Conservation (phyloP, 2,113 vertebrate genomes). For the Podarcis raffonei region DNA sequence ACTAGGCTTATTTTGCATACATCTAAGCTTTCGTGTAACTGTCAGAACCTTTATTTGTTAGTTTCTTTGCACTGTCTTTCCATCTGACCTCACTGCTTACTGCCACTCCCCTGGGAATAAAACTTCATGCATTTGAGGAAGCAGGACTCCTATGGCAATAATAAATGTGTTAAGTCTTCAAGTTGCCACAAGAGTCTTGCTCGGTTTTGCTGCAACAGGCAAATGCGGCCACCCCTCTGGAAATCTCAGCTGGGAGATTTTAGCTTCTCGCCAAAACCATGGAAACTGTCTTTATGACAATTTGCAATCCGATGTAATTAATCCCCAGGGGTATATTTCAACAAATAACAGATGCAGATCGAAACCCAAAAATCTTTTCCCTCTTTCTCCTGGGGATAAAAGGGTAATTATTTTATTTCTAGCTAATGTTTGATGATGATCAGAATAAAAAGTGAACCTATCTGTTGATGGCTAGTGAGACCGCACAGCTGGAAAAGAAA, state of each 20-base stretch:
- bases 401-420: background rate
- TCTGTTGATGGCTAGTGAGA: background rate
- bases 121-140: background rate
- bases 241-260: background rate
- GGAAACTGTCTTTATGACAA: background rate
- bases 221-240: background rate
- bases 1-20: too few species aligned
- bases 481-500: background rate
- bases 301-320: background rate
- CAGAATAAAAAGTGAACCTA: background rate
- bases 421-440: background rate
- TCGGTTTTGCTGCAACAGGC: background rate
- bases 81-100: too few species aligned
- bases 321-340: background rate
- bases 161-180: too few species aligned
- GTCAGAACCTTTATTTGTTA: too few species aligned
- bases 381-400: background rate
- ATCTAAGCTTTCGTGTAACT: too few species aligned
- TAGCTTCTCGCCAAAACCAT: conserved; percentile 31
- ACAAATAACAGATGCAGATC: background rate
- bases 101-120: background rate
- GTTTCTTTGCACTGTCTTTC: too few species aligned
- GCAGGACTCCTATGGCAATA: background rate
- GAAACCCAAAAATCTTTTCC: conserved; percentile 23
- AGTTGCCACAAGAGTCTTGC: background rate